phyloP scores from a whole-genome alignment of 2,113 vertebrate genomes.

The Thryonomys swinderianus region DNA sequence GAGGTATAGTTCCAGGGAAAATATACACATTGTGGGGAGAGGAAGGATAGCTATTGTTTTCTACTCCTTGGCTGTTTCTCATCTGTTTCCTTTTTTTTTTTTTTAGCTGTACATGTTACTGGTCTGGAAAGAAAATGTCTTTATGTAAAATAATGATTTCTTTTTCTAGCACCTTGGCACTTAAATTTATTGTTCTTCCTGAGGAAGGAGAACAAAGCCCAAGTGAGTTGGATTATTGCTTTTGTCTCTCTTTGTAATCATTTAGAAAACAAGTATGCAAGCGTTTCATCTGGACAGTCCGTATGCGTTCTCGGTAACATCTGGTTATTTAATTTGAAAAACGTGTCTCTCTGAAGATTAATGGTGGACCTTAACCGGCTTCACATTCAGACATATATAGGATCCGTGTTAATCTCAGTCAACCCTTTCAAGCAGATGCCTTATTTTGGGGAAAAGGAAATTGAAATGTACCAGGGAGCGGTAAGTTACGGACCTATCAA shows the following conservation, averaged over 20 bases:
- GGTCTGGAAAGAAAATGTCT: conserved; percentile 2
- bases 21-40: background rate
- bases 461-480: conserved; percentile 99
- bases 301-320: conserved; percentile 31
- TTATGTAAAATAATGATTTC: conserved; percentile 5
- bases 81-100: background rate
- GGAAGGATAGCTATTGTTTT: background rate
- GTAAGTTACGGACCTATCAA: conserved; percentile 88
- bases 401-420: conserved; percentile 97
- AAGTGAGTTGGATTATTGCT: conserved; percentile 2
- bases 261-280: background rate
- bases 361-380: conserved; percentile 88
- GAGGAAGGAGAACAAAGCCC: background rate
- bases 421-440: conserved; percentile 99
- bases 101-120: background rate
- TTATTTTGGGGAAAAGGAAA: conserved; percentile 98
- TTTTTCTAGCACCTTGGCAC: conserved; percentile 18
- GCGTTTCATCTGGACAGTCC: background rate
- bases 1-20: background rate
- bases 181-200: conserved; percentile 30
- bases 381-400: conserved; percentile 95
- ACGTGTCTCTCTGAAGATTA: conserved; percentile 16
- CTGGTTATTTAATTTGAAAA: conserved; percentile 47
- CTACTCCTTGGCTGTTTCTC: background rate
- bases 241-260: conserved; percentile 48